Base-by-base conservation (phyloP, 1,140 invertebrate genomes). In the Trissolcus basalis region DNA sequence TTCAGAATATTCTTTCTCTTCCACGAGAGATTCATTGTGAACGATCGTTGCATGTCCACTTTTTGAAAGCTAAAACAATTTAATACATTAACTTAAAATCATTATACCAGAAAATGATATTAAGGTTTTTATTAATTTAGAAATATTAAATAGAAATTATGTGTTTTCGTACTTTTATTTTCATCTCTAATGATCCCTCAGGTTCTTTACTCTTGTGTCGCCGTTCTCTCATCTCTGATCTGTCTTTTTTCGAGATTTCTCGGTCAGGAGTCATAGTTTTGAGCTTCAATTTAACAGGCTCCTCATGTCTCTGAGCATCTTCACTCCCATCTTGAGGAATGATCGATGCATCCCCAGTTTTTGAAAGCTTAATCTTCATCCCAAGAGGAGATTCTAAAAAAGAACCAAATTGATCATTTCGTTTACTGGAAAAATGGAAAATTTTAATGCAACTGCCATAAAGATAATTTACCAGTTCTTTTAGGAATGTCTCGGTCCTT, bases 41-140 rank as follows among this genome's bases (percentile, higher is more conserved):
- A 87, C 71, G 12, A 87, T 87, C 4, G 81, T 87, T 7, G 85
- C 81, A 77, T 87, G 86, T 15, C 85, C 85, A 6, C 79, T 85
- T 55, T 86, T 88, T 5, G 85, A 86, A 6, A 87, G 48, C 70
- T 73, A 12, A 44, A 13, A 50, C 4, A 43, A 14, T 48, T 13
- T n/a, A n/a, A n/a, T n/a, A n/a, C n/a, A 14, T 7, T 27, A 27
- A 27, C 19, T 27, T 36, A 27, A 44, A 16, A 50, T n/a, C n/a
- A n/a, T n/a, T n/a, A n/a, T n/a, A n/a, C n/a, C n/a, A n/a, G n/a
- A n/a, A n/a, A n/a, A n/a, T n/a, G n/a, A n/a, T n/a, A n/a, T n/a
- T n/a, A n/a, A n/a, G n/a, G n/a, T 51, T 43, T 43, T 32, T 51
- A 6, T 32, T 12, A 8, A 51, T 33, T 51, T 51, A 33, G 19